phyloP scores from a whole-genome alignment of 2,888 invertebrate species.

The Gisinianus flammeolus region DNA sequence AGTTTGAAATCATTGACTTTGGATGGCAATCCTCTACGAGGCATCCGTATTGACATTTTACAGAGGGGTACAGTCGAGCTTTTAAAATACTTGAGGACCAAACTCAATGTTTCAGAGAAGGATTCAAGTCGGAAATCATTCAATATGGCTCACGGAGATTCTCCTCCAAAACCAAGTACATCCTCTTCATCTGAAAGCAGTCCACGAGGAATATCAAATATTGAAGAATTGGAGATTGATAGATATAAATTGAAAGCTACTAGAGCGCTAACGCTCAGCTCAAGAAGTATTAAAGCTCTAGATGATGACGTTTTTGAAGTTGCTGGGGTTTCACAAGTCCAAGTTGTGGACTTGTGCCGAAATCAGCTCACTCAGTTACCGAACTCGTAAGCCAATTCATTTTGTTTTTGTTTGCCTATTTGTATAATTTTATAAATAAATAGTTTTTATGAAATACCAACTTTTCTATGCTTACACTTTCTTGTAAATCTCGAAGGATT shows the following conservation, averaged over 20 bases:
- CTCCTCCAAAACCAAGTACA: background rate
- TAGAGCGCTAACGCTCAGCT: slow-evolving; percentile 67
- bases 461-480: no score
- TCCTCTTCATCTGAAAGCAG: background rate
- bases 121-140: slow-evolving; percentile 34
- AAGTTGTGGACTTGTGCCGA: slow-evolving; percentile 79
- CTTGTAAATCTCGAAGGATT: no score
- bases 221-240: slow-evolving; percentile 42
- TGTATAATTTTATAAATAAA: slow-evolving; percentile 8
- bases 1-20: slow-evolving; percentile 81
- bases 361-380: slow-evolving; percentile 77
- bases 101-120: slow-evolving; percentile 28
- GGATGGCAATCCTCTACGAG: slow-evolving; percentile 84
- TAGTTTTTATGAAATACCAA: no score
- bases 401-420: background rate
- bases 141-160: slow-evolving; percentile 2
- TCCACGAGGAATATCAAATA: slow-evolving; percentile 39
- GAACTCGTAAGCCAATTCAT: slow-evolving; percentile 69
- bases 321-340: slow-evolving; percentile 75
- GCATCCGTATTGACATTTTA: slow-evolving; percentile 81
- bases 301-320: slow-evolving; percentile 75
- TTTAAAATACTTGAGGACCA: slow-evolving; percentile 69
- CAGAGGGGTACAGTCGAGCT: slow-evolving; percentile 81
- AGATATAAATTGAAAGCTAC: slow-evolving; percentile 51
- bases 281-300: slow-evolving; percentile 70